Base-by-base conservation (phyloP, 1,140 invertebrate genomes). In the Oryctes rhinoceros region DNA sequence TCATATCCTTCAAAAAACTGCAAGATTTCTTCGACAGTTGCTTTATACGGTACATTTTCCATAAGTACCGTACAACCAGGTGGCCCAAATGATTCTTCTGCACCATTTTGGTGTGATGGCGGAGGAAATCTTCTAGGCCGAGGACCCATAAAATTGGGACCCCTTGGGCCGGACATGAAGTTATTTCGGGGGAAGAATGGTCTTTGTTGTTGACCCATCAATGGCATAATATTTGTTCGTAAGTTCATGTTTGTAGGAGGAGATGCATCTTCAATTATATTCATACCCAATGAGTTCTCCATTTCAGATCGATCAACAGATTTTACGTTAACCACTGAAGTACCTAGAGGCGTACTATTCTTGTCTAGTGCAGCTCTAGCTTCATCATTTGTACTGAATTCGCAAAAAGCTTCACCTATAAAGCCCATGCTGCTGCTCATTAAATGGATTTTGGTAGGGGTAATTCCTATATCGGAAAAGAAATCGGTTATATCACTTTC, bases 31-130 rank as follows among this genome's bases (percentile, higher is more conserved):
- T 96, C 93, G 10, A 96, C 93, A 6, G 92, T 91, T 0, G 96
- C 95, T 79, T 94, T 92, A 86, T 94, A 97, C 0, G 96, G 96
- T 0, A 98, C 92, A 87, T 98, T 98, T 84, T 94, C 92, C 83
- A 97, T 88, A 0, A 92, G 91, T 0, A 98, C 88, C 0, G 97
- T 94, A 86, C 95, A 97, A 9, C 95, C 95, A 2, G 93, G 94
- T 59, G 92, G 92, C 3, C 92, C 93, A 82, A 96, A 95, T 48
- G 91, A 91, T 24, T 94, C 90, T 18, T 90, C 86, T 35, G 86
- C 86, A 74, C 47, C 78, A 37, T 62, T 35, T 20, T 59, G 59
- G n/a, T 59, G 80, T 15, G 10, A 83, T 81, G 49, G 83, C 75
- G n/a, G 81, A 78, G n/a, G 81, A 75, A 78, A 79, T 30, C 80